Conservation (phyloP, 2,797 vertebrate species). For the Poecilia velifera region DNA sequence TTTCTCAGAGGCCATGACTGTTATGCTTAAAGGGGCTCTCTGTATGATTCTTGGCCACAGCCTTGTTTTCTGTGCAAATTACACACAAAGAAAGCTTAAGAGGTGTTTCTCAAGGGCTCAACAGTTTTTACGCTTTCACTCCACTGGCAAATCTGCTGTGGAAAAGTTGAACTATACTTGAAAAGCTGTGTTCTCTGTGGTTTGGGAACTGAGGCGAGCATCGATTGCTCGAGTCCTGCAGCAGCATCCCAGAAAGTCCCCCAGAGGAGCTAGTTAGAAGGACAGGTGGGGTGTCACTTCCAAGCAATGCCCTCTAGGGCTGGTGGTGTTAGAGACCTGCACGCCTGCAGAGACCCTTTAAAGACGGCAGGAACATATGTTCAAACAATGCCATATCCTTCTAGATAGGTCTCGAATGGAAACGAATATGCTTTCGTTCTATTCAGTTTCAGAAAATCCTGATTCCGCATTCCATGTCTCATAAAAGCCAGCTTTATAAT, state of each 20-base stretch:
- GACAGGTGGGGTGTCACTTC: slow-evolving; percentile 76
- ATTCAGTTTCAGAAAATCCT: background rate
- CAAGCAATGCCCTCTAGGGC: slow-evolving; percentile 62
- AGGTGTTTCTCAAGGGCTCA: slow-evolving; percentile 84
- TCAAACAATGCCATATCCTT: slow-evolving; percentile 34
- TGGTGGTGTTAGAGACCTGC: slow-evolving; percentile 41
- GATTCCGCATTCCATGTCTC: background rate
- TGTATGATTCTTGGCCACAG: slow-evolving; percentile 80
- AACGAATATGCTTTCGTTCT: background rate
- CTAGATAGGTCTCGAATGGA: background rate
- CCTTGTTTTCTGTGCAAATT: slow-evolving; percentile 84
- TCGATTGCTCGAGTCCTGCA: slow-evolving; percentile 74
- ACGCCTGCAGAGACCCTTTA: slow-evolving; percentile 34
- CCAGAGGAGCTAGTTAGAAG: slow-evolving; percentile 58
- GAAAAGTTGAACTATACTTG: slow-evolving; percentile 79
- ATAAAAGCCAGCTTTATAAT: background rate
- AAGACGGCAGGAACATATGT: slow-evolving; percentile 44
- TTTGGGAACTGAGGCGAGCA: slow-evolving; percentile 69
- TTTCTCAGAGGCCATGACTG: slow-evolving; percentile 81
- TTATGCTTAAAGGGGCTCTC: slow-evolving; percentile 84
- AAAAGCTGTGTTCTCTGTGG: slow-evolving; percentile 78
- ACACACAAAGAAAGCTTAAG: slow-evolving; percentile 84
- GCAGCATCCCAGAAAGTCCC: slow-evolving; percentile 74
- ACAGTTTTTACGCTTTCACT: slow-evolving; percentile 78
- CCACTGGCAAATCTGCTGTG: slow-evolving; percentile 74